Evolutionary conservation across 2,113 vertebrate species (phyloP), one percentile per base, ranked within the genome.

Genomic region (Glareola pratincola): DNA sequence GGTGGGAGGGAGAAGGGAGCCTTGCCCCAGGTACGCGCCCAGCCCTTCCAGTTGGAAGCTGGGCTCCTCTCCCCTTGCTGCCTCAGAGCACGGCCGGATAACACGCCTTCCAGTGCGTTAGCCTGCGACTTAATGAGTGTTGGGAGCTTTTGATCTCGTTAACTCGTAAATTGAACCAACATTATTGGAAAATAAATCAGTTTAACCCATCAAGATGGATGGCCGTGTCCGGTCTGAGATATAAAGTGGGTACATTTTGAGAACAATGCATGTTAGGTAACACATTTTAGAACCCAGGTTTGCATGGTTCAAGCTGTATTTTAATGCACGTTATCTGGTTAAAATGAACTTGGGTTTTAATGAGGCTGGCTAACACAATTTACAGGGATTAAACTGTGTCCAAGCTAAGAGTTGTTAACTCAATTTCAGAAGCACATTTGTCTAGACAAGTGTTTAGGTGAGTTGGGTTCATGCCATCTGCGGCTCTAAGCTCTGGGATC

Each of bases 11-110:
- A 8, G 32, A 8, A 4, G 72, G 75, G 36, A 18, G 3, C 14
- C 16, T 9, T 11, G 56, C 20, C 10, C 0, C 4, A 1, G 10
- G 53, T 5, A 1, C 2, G 8, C 59, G 0, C 30, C 54, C 63
- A 6, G 45, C 10, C 45, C 67, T 29, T 29, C 72, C 0, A 1
- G 34, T 0, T 3, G 48, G 2, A 57, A 16, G 39, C 19, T 10
- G 76, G 71, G 71, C 78, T 79, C 12, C 17, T 17, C 36, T 34
- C 43, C 20, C 0, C 45, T 5, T 1, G 2, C 16, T 0, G 0
- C 19, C 69, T 34, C 17, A 3, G 6, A 36, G 47, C 71, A 2
- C 36, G 37, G 77, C 13, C 73, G 1, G 45, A 8, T 37, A 39
- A 56, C 27, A 11, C 1, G 13, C 64, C 73, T 60, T 30, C 71